Evolutionary conservation across 2,113 vertebrate genomes (phyloP).

Genomic region (Trachemys scripta): DNA sequence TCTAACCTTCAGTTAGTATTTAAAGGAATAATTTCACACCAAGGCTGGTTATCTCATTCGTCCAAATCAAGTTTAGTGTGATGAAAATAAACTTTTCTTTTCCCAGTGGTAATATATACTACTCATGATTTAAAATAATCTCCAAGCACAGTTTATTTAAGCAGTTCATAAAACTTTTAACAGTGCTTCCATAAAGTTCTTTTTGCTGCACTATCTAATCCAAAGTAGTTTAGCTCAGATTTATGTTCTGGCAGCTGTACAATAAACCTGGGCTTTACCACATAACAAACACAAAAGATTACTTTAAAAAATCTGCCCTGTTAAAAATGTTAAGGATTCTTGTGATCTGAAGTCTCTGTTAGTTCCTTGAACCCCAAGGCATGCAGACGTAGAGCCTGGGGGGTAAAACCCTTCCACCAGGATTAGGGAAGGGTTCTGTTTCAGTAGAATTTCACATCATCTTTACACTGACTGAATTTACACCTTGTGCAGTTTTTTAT

Average conservation of each 20-base stretch:
- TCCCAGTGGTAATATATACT: not conserved
- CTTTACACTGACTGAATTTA: not conserved
- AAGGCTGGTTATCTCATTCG: not conserved
- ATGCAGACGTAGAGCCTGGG: not conserved
- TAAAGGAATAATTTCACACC: not conserved
- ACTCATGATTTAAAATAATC: not conserved
- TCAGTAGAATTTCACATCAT: not conserved
- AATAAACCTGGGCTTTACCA: conserved; percentile 62
- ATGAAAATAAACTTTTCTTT: not conserved
- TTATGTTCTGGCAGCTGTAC: conserved; percentile 64
- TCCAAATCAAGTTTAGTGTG: not conserved
- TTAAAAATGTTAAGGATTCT: conserved; percentile 54
- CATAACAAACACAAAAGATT: conserved; percentile 52
- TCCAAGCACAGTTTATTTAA: conserved; percentile 61
- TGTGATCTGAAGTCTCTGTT: conserved; percentile 19
- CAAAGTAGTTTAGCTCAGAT: conserved; percentile 71
- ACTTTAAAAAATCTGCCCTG: conserved; percentile 28
- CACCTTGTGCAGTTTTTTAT: not conserved
- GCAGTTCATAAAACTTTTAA: conserved; percentile 46
- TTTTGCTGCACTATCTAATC: conserved; percentile 63
- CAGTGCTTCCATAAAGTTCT: conserved; percentile 51
- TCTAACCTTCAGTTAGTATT: not conserved
- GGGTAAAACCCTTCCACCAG: not conserved
- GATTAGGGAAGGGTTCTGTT: not conserved
- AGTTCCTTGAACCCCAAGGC: fast-evolving